These are phyloP conservation scores for Miniopterus natalensis DNA, from an alignment of 2,113 vertebrate genomes.

Conservation along the genomic window DNA sequence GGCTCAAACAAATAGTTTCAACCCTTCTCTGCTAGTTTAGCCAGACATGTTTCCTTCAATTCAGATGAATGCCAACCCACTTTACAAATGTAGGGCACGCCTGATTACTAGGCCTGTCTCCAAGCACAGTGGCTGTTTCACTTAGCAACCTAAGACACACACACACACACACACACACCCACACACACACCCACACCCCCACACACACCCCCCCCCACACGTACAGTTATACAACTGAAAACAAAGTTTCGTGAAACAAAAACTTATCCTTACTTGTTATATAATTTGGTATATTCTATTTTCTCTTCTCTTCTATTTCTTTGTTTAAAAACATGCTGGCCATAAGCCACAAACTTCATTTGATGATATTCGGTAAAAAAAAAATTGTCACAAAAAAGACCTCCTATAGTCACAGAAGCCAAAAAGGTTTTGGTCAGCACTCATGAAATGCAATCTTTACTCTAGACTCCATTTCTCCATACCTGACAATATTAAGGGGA, in stretches of 20 bases:
- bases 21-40: background rate
- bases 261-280: background rate
- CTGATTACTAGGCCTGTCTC: background rate
- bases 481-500: background rate
- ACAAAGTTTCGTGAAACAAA: background rate
- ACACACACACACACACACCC: background rate
- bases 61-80: background rate
- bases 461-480: background rate
- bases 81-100: background rate
- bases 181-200: too few relatives aligned
- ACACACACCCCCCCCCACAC: too few relatives aligned
- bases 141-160: background rate
- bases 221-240: background rate
- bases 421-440: background rate
- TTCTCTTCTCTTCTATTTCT: constrained; percentile 15
- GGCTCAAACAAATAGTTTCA: background rate
- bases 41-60: background rate
- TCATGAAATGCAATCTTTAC: background rate
- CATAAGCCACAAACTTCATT: background rate
- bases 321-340: background rate
- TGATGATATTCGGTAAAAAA: background rate
- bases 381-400: background rate
- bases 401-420: background rate
- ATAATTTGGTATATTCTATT: background rate
- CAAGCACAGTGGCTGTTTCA: background rate